phyloP scores from a whole-genome alignment of 1,140 invertebrate species.

The Oscheius sp. region DNA sequence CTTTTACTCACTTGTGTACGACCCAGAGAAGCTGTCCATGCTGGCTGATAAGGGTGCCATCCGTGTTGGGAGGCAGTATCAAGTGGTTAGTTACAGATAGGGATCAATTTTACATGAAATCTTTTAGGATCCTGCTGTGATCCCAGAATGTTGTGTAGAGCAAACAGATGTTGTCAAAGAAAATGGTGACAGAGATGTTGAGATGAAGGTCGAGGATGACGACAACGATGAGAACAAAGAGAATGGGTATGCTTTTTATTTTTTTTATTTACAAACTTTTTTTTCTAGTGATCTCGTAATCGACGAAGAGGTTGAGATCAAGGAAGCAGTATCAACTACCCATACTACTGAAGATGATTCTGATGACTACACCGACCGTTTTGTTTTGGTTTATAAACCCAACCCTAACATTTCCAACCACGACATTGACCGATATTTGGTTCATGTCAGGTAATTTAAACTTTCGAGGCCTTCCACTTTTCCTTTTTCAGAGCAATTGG shows the following conservation, averaged over 20 bases:
- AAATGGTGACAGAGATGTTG: slow-evolving; percentile 28
- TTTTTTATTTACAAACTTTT: background rate
- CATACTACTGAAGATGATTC: slow-evolving; percentile 6
- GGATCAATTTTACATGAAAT: background rate
- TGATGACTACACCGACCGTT: slow-evolving; percentile 69
- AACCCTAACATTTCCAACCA: slow-evolving; percentile 82
- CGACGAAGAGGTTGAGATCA: slow-evolving; percentile 43
- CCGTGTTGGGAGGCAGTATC: slow-evolving; percentile 87
- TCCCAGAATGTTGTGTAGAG: slow-evolving; percentile 27
- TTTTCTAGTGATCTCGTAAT: slow-evolving; percentile 39
- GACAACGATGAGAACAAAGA: slow-evolving; percentile 38
- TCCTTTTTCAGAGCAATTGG: slow-evolving; percentile 77
- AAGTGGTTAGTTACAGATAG: slow-evolving; percentile 73
- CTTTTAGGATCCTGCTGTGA: background rate
- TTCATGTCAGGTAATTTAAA: slow-evolving; percentile 74
- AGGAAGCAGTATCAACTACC: background rate
- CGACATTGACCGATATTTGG: slow-evolving; percentile 97
- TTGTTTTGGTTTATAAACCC: slow-evolving; percentile 89
- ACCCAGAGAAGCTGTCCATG: slow-evolving; percentile 95
- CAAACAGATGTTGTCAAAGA: slow-evolving; percentile 21
- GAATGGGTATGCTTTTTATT: slow-evolving; percentile 33
- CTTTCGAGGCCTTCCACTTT: background rate
- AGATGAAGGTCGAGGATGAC: slow-evolving; percentile 2
- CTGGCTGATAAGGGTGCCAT: slow-evolving; percentile 96
- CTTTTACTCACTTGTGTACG: slow-evolving; percentile 98